Conservation (phyloP, 2,797 vertebrate species). For the Jordanella pulchra region DNA sequence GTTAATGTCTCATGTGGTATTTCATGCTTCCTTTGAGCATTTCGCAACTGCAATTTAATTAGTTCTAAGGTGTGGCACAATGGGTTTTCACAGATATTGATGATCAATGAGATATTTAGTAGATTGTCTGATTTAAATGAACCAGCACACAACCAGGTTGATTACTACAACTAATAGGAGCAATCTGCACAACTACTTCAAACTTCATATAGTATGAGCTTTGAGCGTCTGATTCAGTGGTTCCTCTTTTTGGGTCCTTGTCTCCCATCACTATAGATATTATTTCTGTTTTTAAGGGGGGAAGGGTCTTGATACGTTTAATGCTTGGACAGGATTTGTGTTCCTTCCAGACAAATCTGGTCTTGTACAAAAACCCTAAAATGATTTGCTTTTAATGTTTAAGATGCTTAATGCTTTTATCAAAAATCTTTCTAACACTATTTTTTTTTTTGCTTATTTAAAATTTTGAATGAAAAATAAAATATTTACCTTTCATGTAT, state of each 20-base stretch:
- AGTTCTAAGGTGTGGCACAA: background rate
- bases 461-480: too few relatives aligned
- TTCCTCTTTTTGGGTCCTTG: background rate
- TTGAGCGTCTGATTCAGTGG: background rate
- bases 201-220: too few relatives aligned
- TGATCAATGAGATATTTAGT: background rate
- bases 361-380: background rate
- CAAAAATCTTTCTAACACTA: too few relatives aligned
- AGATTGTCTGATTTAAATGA: background rate
- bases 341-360: too few relatives aligned
- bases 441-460: too few relatives aligned
- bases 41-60: conserved; percentile 13
- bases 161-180: background rate
- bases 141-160: background rate
- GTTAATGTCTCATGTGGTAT: conserved; percentile 28
- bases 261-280: background rate
- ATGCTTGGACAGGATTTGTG: too few relatives aligned
- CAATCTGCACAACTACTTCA: background rate
- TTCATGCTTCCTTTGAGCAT: conserved; percentile 33
- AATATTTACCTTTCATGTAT: too few relatives aligned
- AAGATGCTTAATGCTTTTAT: too few relatives aligned
- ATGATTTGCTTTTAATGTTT: background rate
- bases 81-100: background rate
- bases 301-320: too few relatives aligned
- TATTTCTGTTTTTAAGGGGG: too few relatives aligned